Conservation (phyloP, 1,140 invertebrate genomes). For the Diachasma alloeum region DNA sequence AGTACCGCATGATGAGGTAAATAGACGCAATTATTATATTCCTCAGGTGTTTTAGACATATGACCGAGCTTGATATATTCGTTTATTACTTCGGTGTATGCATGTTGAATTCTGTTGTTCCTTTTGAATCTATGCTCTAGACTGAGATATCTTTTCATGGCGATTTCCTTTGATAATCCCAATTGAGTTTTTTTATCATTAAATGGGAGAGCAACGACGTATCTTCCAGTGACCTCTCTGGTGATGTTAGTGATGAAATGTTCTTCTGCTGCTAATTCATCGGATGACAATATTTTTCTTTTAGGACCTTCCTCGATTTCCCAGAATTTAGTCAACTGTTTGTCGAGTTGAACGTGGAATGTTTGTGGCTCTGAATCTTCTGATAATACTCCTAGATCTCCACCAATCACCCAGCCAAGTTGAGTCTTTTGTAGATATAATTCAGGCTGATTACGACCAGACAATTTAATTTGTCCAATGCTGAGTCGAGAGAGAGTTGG, state of each 20-base stretch:
- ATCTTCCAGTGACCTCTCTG: neutral
- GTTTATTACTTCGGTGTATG: neutral
- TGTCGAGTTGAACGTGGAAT: too few species aligned
- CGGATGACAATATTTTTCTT: neutral
- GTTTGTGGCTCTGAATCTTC: too few species aligned
- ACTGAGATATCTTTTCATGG: neutral
- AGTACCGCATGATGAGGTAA: slow-evolving; percentile 7
- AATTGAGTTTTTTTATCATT: neutral
- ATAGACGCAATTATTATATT: slow-evolving; percentile 19
- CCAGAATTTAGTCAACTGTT: too few species aligned
- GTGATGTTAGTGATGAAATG: neutral
- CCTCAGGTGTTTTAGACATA: neutral
- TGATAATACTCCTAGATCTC: too few species aligned
- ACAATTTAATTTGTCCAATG: too few species aligned
- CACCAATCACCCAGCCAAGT: too few species aligned
- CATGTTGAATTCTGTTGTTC: neutral
- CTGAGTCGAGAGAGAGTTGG: too few species aligned
- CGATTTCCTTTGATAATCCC: neutral
- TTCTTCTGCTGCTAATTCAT: neutral
- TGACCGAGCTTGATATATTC: neutral
- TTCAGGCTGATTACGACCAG: too few species aligned
- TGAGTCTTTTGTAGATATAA: too few species aligned
- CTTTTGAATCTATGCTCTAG: neutral
- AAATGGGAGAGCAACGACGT: neutral
- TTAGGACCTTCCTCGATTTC: neutral